phyloP scores from a whole-genome alignment of 2,797 vertebrate species.

The Thalassophryne amazonica region DNA sequence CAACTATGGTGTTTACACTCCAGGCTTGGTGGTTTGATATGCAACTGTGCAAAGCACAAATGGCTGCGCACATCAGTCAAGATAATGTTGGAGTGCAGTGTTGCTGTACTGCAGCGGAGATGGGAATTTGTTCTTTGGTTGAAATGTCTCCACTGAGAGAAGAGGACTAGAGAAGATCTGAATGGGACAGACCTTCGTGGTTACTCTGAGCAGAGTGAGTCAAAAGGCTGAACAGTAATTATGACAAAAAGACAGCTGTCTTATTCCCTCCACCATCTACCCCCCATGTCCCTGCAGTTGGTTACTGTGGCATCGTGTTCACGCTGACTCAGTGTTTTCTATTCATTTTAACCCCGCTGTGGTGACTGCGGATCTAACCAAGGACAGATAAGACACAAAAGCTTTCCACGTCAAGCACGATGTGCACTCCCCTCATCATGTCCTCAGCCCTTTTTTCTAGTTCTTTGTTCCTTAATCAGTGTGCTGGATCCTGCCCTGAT shows the following conservation, averaged over 20 bases:
- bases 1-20: no score
- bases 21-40: no score
- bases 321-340: conserved; percentile 48
- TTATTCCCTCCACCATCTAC: not conserved
- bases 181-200: conserved; percentile 3
- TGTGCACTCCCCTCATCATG: not conserved
- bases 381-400: conserved; percentile 55
- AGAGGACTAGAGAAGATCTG: conserved; percentile 19
- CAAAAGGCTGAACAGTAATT: conserved; percentile 32
- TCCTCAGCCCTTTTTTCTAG: conserved; percentile 6
- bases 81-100: no score
- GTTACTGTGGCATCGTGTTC: conserved; percentile 38
- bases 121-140: conserved; percentile 28
- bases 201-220: conserved; percentile 15
- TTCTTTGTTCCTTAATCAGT: conserved; percentile 54
- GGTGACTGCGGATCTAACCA: conserved; percentile 50
- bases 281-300: not conserved
- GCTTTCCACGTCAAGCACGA: conserved; percentile 41
- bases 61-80: no score
- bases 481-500: conserved; percentile 39
- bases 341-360: conserved; percentile 37
- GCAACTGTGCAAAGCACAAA: no score
- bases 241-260: conserved; percentile 22
- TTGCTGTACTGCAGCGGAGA: no score
- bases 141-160: conserved; percentile 56